These are phyloP conservation scores for Harpagoxenus sublaevis DNA, from an alignment of 2,888 invertebrate species.

Conservation along the genomic window DNA sequence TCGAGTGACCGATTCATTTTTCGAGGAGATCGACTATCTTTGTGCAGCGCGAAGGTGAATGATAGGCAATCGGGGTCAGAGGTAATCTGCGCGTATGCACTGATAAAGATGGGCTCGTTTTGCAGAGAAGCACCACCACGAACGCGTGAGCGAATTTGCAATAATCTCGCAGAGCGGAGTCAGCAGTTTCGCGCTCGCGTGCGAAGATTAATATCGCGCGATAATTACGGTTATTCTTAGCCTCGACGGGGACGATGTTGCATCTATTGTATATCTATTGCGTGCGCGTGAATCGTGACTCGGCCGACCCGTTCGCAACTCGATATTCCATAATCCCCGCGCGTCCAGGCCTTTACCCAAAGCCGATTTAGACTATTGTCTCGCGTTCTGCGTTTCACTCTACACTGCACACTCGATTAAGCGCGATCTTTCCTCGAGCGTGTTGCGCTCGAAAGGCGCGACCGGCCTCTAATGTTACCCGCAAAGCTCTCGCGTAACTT, in stretches of 20 bases:
- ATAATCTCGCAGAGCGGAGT: background rate
- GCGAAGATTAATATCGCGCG: slow-evolving; percentile 16
- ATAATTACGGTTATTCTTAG: slow-evolving; percentile 12
- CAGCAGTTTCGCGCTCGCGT: background rate
- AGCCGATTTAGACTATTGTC: slow-evolving; percentile 41
- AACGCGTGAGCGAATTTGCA: background rate
- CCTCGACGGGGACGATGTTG: background rate
- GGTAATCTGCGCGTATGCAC: slow-evolving; percentile 40
- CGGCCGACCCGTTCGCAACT: slow-evolving; percentile 4
- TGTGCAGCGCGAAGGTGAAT: slow-evolving; percentile 32
- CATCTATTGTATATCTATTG: background rate
- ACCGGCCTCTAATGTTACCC: slow-evolving; percentile 28
- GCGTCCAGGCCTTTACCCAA: background rate
- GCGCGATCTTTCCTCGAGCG: slow-evolving; percentile 37
- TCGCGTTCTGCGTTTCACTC: slow-evolving; percentile 18
- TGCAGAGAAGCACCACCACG: background rate
- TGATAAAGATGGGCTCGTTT: slow-evolving; percentile 31
- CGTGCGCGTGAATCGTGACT: background rate
- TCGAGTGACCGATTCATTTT: background rate
- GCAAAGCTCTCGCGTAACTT: slow-evolving; percentile 23
- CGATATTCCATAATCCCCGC: slow-evolving; percentile 12
- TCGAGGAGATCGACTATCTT: slow-evolving; percentile 17
- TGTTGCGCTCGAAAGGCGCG: slow-evolving; percentile 19
- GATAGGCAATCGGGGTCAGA: slow-evolving; percentile 46
- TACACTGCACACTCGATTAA: slow-evolving; percentile 28